Evolutionary conservation across 2,113 vertebrate genomes (phyloP), one percentile per base, ranked within the genome.

Genomic region (Lutjanus erythropterus): DNA sequence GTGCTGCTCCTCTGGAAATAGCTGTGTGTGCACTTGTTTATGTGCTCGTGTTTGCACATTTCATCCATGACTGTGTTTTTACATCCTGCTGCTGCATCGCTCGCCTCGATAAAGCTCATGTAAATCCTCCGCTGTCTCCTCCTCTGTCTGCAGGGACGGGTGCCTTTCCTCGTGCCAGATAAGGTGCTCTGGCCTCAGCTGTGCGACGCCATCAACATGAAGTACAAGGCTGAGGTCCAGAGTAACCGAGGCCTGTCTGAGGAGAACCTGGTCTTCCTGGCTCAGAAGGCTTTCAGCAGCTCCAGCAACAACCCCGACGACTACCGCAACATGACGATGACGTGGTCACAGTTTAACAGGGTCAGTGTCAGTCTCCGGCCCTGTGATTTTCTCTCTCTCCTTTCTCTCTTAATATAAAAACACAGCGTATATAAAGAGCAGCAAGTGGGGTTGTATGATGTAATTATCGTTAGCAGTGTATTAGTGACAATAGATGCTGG

Each of bases 261-360:
- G 89, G 97, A 98, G 88, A 98, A 98, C 92, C 90, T 99, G 75
- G 96, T 98, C 81, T 99, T 99, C 92, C 92, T 99, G 83, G 97
- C 95, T 0, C 97, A 99, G 91, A 99, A 99, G 44, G 96, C 98
- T 37, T 99, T 99, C 93, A 97, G 96, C 92, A 97, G 94, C 94
- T 95, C 93, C 89, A 96, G 95, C 91, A 87, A 89, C 91, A 97
- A 96, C 93, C 84, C 96, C 0, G 97, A 99, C 9, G 98, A 98
- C 60, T 99, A 97, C 92, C 96, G 89, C 80, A 95, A 87, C 94
- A 97, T 97, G 96, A 95, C 96, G 0, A 98, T 99, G 92, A 98
- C 97, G 89, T 99, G 98, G 98, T 97, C 98, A 64, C 98, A 99
- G 94, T 99, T 96, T 85, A 99, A 96, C 93, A 94, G 98, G 96